Evolutionary conservation across 1,140 invertebrate genomes (phyloP).

Genomic region (Holcopasites calliopsidis): DNA sequence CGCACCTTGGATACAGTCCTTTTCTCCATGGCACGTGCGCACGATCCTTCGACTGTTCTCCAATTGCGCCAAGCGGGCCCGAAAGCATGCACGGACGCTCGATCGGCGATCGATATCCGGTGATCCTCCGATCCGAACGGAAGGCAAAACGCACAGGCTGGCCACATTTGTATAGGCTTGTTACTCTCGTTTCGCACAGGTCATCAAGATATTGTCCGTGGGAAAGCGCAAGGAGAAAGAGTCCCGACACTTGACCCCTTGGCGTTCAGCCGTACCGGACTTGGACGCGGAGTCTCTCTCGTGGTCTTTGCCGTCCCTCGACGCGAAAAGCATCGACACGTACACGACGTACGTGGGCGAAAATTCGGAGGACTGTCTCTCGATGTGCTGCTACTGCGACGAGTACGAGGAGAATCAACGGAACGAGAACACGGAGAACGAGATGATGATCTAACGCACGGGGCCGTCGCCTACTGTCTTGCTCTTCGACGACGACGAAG

Average conservation of each 20-base stretch:
- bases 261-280: slow-evolving; percentile 62
- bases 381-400: slow-evolving; percentile 71
- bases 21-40: too few relatives aligned
- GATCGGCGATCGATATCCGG: too few relatives aligned
- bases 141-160: too few relatives aligned
- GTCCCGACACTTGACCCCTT: slow-evolving; percentile 55
- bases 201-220: slow-evolving; percentile 71
- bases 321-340: slow-evolving; percentile 75
- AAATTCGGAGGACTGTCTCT: slow-evolving; percentile 61
- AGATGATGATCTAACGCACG: slow-evolving; percentile 73
- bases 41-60: too few relatives aligned
- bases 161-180: too few relatives aligned
- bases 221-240: slow-evolving; percentile 60
- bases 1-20: too few relatives aligned
- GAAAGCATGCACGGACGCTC: too few relatives aligned
- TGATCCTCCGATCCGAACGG: too few relatives aligned
- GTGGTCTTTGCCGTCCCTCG: slow-evolving; percentile 73
- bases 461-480: not conserved
- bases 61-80: too few relatives aligned
- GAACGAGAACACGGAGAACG: slow-evolving; percentile 77
- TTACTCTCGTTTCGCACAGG: slow-evolving; percentile 64
- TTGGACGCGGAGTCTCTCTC: slow-evolving; percentile 68
- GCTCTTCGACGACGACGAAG: not conserved
- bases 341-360: slow-evolving; percentile 73
- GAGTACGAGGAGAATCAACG: slow-evolving; percentile 76